Evolutionary conservation across 2,113 vertebrate species (phyloP).

Genomic region (Orientallactaga bullata): DNA sequence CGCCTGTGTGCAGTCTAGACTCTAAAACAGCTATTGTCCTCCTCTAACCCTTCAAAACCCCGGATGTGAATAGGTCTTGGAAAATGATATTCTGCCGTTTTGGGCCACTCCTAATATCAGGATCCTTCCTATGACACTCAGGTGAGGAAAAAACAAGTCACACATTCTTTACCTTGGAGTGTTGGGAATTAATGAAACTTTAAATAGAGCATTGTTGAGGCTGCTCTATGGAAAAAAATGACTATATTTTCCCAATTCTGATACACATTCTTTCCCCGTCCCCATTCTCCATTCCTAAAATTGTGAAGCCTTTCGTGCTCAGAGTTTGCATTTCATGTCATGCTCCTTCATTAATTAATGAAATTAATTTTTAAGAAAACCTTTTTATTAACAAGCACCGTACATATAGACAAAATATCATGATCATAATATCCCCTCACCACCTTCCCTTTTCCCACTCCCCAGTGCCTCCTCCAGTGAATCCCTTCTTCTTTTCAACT

Average conservation of each 20-base stretch:
- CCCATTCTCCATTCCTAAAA: background rate
- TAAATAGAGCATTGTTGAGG: slow-evolving; percentile 41
- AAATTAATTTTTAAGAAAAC: too few species aligned
- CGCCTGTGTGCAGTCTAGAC: background rate
- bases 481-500: too few species aligned
- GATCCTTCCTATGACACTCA: slow-evolving; percentile 25
- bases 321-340: background rate
- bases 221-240: background rate
- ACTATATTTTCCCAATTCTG: background rate
- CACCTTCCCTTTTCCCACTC: too few species aligned
- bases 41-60: background rate
- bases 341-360: background rate
- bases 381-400: too few species aligned
- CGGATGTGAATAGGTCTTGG: slow-evolving; percentile 8
- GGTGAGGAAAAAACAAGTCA: slow-evolving; percentile 63
- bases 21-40: background rate
- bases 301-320: background rate
- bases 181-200: slow-evolving; percentile 22
- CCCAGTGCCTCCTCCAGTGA: too few species aligned
- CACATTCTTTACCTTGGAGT: slow-evolving; percentile 36
- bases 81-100: slow-evolving; percentile 38
- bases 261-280: background rate
- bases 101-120: background rate
- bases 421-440: too few species aligned
- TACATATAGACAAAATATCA: too few species aligned